Conservation (phyloP, 2,113 vertebrate species). For the Apodemus speciosus region DNA sequence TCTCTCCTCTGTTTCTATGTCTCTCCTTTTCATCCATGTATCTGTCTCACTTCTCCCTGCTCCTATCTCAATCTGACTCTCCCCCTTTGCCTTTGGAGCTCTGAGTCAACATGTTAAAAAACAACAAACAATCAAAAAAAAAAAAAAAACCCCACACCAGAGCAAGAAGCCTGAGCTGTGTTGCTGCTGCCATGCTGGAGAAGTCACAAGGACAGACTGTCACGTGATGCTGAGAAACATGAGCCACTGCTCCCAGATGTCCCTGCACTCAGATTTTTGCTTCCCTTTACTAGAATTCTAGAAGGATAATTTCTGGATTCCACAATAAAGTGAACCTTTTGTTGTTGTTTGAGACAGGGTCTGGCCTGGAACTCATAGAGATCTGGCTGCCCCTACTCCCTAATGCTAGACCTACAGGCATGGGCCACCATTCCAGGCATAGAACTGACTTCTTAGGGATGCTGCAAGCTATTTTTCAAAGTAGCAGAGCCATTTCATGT, state of each 20-base stretch:
- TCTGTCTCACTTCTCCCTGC: background rate
- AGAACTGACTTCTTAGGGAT: background rate
- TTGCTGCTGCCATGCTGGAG: background rate
- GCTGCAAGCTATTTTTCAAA: slow-evolving; percentile 1
- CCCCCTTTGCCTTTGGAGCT: background rate
- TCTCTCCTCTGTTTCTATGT: background rate
- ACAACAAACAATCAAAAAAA: background rate
- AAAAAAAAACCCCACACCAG: background rate
- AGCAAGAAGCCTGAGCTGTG: no score
- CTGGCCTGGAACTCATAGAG: background rate
- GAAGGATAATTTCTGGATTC: background rate
- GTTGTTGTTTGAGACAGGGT: background rate
- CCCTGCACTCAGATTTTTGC: background rate
- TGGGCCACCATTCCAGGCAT: background rate
- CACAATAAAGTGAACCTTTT: background rate
- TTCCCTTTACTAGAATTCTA: slow-evolving; percentile 15
- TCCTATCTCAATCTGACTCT: background rate
- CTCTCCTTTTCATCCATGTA: no score
- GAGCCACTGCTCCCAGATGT: background rate
- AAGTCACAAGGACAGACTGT: background rate
- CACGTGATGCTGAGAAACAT: background rate
- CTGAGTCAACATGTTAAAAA: background rate
- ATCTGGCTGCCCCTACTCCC: background rate
- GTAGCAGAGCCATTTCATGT: background rate
- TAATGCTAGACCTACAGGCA: background rate